Evolutionary conservation across 2,888 invertebrate species (phyloP), one percentile per base, ranked within the genome.

Genomic region (Agrypnus murinus): DNA sequence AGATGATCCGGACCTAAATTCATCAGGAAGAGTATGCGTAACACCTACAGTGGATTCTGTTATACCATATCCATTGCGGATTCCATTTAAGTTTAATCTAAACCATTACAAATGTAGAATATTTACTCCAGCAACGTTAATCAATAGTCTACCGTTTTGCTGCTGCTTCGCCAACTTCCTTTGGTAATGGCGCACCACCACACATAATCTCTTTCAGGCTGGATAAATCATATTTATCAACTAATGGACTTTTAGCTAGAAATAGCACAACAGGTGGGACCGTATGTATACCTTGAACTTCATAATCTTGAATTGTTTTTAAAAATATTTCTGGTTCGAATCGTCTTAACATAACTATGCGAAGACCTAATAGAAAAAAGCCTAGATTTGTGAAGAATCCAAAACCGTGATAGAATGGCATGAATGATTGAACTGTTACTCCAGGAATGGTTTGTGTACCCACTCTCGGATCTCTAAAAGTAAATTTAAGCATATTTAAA

Each of bases 231-330:
- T 91, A 94, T 72, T 92, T 88, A 10, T 89, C 86, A 6, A 95
- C 92, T 38, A 92, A 84, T 0, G 94, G 93, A 81, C 92, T 90
- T 83, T 95, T 94, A 0, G 93, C 92, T 68, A 96, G 84, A 82
- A 95, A 94, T 17, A 94, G 89, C 81, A 94, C 89, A 38, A 95
- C 86, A 0, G 95, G 93, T 0, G 95, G 95, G 4, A 95, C 95
- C 74, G 93, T 84, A n/a, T 90, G 89, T 1, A 90, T 87, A 84
- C 90, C 87, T 72, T 90, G 88, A 3, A 92, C 87, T 87, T 89
- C 90, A 78, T 91, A 88, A 69, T 90, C 88, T 79, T 93, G 89
- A 77, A 95, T 89, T 0, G 90, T 88, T 74, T 88, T 87, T 36
- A 95, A 86, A 81, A 92, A 94, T 12, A 87, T 83, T 71, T 90